Evolutionary conservation across 2,113 vertebrate genomes (phyloP), one percentile per base, ranked within the genome.

Genomic region (Pangasianodon hypophthalmus): DNA sequence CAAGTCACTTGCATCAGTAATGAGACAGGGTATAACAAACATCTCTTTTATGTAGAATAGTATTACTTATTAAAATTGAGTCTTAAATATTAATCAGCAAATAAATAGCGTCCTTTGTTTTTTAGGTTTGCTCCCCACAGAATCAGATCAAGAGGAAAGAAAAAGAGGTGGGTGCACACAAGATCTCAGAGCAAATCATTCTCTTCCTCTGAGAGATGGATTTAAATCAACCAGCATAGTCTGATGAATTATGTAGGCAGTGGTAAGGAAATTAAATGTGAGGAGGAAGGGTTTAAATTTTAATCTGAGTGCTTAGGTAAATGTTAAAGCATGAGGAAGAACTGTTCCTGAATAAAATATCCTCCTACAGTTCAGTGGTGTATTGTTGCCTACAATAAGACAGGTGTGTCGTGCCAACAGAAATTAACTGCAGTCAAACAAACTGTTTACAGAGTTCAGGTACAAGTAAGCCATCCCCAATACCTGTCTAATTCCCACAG

Each of bases 1-100:
- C 92, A 88, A 21, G 92, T 91, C 92, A 83, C 91, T 88, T 94
- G 94, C 94, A 95, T 95, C 84, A 92, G 92, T 94, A 95, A 96
- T 94, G 93, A 95, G 92, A 91, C 91, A 75, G 93, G 93, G 93
- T 91, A 92, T 92, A 95, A 94, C 93, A 96, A 95, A 93, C 94
- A 92, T 88, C 90, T 92, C 92, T 94, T 95, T 95, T 94, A 95
- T 95, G 94, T 93, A 81, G 92, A 92, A 90, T 93, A 91, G 87
- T 94, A 95, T 96, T 93, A 96, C 92, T 95, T 95, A 96, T 96
- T 96, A 95, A 96, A 95, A 96, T 90, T 88, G 88, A 90, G 90
- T 92, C 92, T 96, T 93, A 96, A 96, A 96, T 96, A 95, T 95
- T 94, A 93, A 95, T 95, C 90, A 90, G 91, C 87, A 94, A 94